Evolutionary conservation across 1,140 invertebrate genomes (phyloP).

Genomic region (Dendroctonus valens): DNA sequence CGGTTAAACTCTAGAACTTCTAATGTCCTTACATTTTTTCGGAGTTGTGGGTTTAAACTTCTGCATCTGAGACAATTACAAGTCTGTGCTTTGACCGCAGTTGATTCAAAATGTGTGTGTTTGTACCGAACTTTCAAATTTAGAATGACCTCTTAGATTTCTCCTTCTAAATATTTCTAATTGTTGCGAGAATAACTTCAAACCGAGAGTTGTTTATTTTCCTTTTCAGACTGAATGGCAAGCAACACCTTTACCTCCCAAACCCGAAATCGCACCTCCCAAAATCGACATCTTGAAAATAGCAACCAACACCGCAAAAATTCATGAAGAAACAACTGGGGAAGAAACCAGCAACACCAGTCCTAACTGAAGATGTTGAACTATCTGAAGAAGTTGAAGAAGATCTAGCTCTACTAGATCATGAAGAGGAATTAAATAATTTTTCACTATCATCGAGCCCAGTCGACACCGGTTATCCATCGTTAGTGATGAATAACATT

Average conservation of each 20-base stretch:
- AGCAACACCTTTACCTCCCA: background rate
- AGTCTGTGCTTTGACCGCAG: too few relatives aligned
- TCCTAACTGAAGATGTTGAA: slow-evolving; percentile 58
- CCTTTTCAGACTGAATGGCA: slow-evolving; percentile 25
- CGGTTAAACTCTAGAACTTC: too few relatives aligned
- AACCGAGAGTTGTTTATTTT: background rate
- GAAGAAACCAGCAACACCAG: slow-evolving; percentile 50
- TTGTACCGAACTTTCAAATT: too few relatives aligned
- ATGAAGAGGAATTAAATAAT: slow-evolving; percentile 56
- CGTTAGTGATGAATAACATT: slow-evolving; percentile 60
- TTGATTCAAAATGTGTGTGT: too few relatives aligned
- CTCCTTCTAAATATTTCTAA: too few relatives aligned
- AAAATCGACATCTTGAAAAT: slow-evolving; percentile 57
- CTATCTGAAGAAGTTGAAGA: slow-evolving; percentile 62
- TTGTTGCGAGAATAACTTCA: too few relatives aligned
- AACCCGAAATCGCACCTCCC: slow-evolving; percentile 1
- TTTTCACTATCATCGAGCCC: slow-evolving; percentile 53
- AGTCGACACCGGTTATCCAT: slow-evolving; percentile 59
- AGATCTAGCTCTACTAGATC: slow-evolving; percentile 59
- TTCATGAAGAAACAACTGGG: slow-evolving; percentile 58
- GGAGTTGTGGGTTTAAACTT: too few relatives aligned
- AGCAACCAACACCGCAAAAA: slow-evolving; percentile 57
- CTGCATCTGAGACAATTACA: too few relatives aligned
- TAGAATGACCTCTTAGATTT: too few relatives aligned
- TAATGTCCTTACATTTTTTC: too few relatives aligned